Percentiles rank a stretch among this genome's conserved stretches.
Evolutionary conservation across 2,797 vertebrate genomes (phyloP).

Genomic region (Microcaecilia unicolor): DNA sequence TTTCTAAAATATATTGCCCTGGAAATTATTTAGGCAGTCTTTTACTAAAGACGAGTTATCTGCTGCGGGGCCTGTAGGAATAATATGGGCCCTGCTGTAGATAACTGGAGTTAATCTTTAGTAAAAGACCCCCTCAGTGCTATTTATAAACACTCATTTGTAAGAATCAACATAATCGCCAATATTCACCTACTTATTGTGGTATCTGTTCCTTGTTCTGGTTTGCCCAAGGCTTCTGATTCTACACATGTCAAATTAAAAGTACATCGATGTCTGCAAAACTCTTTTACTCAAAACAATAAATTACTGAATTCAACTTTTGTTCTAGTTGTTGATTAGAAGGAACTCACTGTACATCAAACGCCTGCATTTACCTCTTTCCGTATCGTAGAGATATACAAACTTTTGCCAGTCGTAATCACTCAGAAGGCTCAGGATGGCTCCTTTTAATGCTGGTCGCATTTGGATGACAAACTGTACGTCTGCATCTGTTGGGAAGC

Average conservation of each 20-base stretch:
- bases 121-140: no score
- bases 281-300: background rate
- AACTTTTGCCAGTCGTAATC: constrained; percentile 97
- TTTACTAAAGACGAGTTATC: no score
- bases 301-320: background rate
- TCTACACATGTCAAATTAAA: background rate
- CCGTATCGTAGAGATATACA: constrained; percentile 96
- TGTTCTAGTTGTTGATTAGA: background rate
- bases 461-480: constrained; percentile 99
- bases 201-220: no score
- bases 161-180: no score
- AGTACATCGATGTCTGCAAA: background rate
- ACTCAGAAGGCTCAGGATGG: constrained; percentile 87
- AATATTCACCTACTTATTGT: no score
- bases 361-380: constrained; percentile 77
- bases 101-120: no score
- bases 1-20: no score
- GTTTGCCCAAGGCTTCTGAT: background rate
- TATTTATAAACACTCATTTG: no score
- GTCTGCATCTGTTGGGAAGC: constrained; percentile 93
- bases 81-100: no score
- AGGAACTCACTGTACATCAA: no score
- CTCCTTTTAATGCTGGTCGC: constrained; percentile 85
- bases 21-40: no score
- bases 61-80: no score